Percentiles rank a stretch among this genome's conserved stretches.
These are phyloP conservation scores for Paratilapia polleni DNA, from an alignment of 2,113 vertebrate species.

Conservation along the genomic window DNA sequence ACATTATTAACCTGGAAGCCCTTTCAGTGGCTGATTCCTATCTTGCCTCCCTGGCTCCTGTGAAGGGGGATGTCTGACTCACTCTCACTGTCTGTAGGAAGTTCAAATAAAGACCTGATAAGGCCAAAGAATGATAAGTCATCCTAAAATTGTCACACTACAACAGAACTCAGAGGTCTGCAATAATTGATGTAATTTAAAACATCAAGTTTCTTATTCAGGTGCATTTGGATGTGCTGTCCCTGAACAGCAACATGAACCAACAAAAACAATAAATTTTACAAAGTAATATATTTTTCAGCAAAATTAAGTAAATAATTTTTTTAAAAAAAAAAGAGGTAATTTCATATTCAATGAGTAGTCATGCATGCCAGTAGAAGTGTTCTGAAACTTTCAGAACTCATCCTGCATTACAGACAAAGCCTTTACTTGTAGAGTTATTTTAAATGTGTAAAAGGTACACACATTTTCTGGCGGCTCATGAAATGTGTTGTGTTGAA, in stretches of 20 bases:
- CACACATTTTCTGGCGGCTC: not conserved
- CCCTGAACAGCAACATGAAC: not conserved
- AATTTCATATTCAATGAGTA: not conserved
- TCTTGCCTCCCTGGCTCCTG: conserved; percentile 14
- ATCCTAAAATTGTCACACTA: conserved; percentile 18
- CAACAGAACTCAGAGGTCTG: not conserved
- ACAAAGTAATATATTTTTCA: not conserved
- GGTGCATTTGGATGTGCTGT: not conserved
- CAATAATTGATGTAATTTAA: not conserved
- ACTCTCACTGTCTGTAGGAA: conserved; percentile 25
- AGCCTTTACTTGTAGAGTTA: not conserved
- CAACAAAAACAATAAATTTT: not conserved
- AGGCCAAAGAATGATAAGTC: conserved; percentile 8
- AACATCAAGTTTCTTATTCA: not conserved
- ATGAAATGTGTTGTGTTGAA: not conserved
- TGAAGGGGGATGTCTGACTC: conserved; percentile 32
- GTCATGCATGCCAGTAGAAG: not conserved
- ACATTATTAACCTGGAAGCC: conserved; percentile 28
- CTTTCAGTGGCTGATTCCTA: conserved; percentile 31
- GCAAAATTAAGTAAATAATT: not conserved
- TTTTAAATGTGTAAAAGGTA: not conserved
- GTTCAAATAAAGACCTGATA: conserved; percentile 36
- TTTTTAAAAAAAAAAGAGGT: not conserved
- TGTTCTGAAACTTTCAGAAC: not conserved
- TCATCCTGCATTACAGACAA: not conserved